Conservation (phyloP, 2,797 vertebrate species). For the Aselliscus stoliczkanus region DNA sequence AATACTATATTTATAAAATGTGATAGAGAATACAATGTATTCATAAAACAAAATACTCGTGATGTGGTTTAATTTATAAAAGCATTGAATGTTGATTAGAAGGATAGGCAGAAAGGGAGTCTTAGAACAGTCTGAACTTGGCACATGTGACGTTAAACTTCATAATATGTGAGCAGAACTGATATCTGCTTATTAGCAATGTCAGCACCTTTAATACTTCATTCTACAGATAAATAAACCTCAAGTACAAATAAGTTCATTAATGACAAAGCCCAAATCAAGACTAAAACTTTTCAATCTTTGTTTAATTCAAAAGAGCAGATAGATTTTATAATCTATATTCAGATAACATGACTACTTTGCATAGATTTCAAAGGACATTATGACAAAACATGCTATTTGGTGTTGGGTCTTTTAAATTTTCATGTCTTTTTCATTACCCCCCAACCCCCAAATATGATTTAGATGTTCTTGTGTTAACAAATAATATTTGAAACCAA, state of each 20-base stretch:
- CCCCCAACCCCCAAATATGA: neutral
- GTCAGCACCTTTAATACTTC: neutral
- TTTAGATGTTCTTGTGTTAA: neutral
- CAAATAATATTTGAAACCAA: neutral
- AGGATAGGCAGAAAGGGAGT: neutral
- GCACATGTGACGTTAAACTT: neutral
- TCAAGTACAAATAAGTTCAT: neutral
- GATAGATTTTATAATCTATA: neutral
- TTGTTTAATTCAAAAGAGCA: neutral
- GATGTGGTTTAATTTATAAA: neutral
- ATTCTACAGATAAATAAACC: neutral
- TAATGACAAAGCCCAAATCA: neutral
- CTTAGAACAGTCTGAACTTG: neutral
- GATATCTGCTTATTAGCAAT: neutral
- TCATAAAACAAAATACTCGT: neutral
- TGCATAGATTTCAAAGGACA: neutral
- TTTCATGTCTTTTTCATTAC: neutral
- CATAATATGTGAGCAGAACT: neutral
- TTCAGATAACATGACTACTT: neutral
- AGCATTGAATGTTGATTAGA: neutral
- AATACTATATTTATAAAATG: neutral
- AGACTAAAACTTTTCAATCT: neutral
- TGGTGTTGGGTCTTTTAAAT: neutral
- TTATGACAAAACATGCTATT: neutral
- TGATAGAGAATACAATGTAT: neutral